Evolutionary conservation across 2,797 vertebrate species (phyloP).

Genomic region (Pitangus sulphuratus): DNA sequence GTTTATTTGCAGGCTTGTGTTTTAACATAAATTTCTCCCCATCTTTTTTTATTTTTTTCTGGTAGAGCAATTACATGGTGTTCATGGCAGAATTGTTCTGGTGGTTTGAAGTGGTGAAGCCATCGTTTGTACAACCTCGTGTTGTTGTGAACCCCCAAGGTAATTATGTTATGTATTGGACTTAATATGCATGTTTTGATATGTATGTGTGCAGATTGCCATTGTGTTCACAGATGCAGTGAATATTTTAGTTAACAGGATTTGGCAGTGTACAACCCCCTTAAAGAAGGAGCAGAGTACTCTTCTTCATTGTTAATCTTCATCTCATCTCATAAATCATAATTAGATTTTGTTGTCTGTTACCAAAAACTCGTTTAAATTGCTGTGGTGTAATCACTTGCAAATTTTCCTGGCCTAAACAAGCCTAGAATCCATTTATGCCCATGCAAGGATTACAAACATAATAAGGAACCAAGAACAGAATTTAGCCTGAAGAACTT

Average conservation of each 20-base stretch:
- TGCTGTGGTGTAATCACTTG: background rate
- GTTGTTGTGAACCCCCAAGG: conserved; percentile 75
- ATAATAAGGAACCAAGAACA: background rate
- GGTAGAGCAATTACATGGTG: conserved; percentile 95
- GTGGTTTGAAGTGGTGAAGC: conserved; percentile 97
- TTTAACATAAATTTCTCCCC: background rate
- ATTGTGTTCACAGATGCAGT: background rate
- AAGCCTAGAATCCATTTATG: conserved; percentile 7
- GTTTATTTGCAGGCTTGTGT: background rate
- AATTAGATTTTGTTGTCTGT: background rate
- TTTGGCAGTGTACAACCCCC: background rate
- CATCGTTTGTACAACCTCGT: conserved; percentile 92
- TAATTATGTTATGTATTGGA: conserved; percentile 15
- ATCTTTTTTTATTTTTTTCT: background rate
- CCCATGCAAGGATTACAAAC: background rate
- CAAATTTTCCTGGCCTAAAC: conserved; percentile 2
- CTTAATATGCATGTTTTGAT: background rate
- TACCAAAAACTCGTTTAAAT: conserved; percentile 17
- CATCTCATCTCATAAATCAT: conserved; percentile 2
- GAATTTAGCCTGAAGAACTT: background rate
- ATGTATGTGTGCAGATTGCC: background rate
- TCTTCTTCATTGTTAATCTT: background rate
- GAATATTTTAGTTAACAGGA: background rate
- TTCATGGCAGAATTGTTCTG: conserved; percentile 98
- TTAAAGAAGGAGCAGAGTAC: background rate